phyloP scores from a whole-genome alignment of 2,797 vertebrate genomes.

The Pipistrellus nathusii region DNA sequence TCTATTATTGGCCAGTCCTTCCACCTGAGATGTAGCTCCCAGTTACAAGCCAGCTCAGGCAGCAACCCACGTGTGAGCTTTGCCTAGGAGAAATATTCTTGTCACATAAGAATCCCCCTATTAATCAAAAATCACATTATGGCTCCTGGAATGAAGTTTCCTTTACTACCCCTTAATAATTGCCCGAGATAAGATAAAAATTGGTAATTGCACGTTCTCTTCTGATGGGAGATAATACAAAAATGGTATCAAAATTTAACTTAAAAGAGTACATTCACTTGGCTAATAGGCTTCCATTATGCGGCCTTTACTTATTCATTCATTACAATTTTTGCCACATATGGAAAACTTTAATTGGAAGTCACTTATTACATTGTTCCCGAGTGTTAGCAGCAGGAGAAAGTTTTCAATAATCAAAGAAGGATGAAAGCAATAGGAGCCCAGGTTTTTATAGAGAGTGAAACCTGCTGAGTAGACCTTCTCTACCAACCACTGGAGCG shows the following conservation, averaged over 20 bases:
- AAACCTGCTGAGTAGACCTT: background rate
- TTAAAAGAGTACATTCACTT: constrained; percentile 90
- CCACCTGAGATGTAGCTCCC: constrained; percentile 76
- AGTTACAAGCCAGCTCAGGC: constrained; percentile 87
- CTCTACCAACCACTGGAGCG: background rate
- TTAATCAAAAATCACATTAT: constrained; percentile 93
- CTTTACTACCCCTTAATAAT: constrained; percentile 90
- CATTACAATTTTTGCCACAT: constrained; percentile 87
- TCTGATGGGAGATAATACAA: constrained; percentile 90
- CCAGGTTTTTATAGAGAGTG: constrained; percentile 2
- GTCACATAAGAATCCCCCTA: constrained; percentile 91
- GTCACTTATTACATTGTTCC: constrained; percentile 89
- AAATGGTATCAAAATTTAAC: constrained; percentile 90
- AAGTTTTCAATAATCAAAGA: constrained; percentile 87
- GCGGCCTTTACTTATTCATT: constrained; percentile 89
- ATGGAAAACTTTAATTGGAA: constrained; percentile 90
- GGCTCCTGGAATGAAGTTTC: constrained; percentile 90
- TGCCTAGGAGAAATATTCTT: constrained; percentile 91
- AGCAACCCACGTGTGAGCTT: constrained; percentile 83
- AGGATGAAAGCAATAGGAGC: constrained; percentile 77
- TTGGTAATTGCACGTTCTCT: constrained; percentile 90
- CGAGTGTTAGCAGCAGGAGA: constrained; percentile 82
- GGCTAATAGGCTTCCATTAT: constrained; percentile 91
- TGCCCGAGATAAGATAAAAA: constrained; percentile 91
- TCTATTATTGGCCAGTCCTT: constrained; percentile 62